Evolutionary conservation across 2,113 vertebrate genomes (phyloP).

Genomic region (Grus americana): DNA sequence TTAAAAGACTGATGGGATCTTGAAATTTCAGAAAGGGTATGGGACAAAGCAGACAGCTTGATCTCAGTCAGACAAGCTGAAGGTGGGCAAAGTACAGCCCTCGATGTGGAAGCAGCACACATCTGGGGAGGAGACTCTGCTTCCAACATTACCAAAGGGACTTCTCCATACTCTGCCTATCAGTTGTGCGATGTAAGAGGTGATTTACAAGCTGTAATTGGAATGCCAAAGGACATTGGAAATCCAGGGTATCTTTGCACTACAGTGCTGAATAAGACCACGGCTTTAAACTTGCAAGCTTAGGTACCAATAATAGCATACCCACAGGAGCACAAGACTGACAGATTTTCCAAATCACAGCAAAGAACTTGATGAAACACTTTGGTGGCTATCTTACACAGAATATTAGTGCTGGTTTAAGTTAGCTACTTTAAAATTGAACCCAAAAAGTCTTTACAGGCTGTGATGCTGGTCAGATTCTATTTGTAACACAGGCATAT

Average conservation of each 20-base stretch:
- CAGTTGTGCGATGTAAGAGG: neutral
- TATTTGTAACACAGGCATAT: rapidly evolving
- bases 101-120: rapidly evolving
- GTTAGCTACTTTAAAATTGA: neutral
- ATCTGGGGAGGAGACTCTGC: neutral
- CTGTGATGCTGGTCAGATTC: neutral
- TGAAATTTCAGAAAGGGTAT: neutral
- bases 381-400: neutral
- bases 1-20: neutral
- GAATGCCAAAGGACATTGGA: neutral
- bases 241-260: neutral
- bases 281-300: neutral
- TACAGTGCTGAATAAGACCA: no score
- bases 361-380: neutral
- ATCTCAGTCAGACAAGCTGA: neutral
- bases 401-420: neutral
- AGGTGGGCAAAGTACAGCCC: neutral
- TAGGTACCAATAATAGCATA: rapidly evolving
- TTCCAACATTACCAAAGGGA: neutral
- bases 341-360: no score
- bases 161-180: neutral
- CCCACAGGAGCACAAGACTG: neutral
- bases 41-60: neutral
- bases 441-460: neutral
- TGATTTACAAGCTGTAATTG: neutral